Evolutionary conservation across 2,113 vertebrate genomes (phyloP).

Genomic region (Podarcis muralis): DNA sequence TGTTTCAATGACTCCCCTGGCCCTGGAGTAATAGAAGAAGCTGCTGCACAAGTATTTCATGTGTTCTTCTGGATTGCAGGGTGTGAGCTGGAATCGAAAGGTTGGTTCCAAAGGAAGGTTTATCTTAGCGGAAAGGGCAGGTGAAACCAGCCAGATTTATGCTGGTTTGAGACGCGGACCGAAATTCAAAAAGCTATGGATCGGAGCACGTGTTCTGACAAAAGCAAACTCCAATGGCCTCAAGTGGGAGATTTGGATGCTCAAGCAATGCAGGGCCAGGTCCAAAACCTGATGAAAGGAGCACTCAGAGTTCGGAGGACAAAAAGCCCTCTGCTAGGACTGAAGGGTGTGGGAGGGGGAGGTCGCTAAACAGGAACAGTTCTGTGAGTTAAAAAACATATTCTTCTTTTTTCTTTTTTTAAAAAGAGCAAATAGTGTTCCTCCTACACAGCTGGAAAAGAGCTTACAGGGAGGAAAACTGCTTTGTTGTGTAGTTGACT

Average conservation of each 20-base stretch:
- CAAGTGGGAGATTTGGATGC: slow-evolving; percentile 12
- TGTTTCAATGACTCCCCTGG: not conserved
- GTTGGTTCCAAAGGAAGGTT: not conserved
- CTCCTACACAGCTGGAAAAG: not conserved
- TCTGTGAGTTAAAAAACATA: slow-evolving; percentile 17
- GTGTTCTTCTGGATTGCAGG: not conserved
- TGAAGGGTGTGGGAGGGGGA: slow-evolving; percentile 3
- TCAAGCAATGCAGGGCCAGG: slow-evolving; percentile 12
- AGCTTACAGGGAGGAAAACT: not conserved
- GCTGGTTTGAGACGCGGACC: not conserved
- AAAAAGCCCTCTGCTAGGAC: slow-evolving; percentile 8
- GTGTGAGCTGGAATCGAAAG: not conserved
- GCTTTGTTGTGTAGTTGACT: not conserved
- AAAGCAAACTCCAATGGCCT: not conserved
- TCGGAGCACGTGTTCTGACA: not conserved
- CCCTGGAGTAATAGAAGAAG: not conserved
- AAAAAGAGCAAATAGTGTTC: slow-evolving; percentile 13
- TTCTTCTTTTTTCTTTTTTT: not conserved
- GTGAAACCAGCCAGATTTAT: not conserved
- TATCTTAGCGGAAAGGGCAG: not conserved
- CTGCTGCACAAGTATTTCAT: not conserved
- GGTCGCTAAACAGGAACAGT: slow-evolving; percentile 18
- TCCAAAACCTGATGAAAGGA: slow-evolving; percentile 8
- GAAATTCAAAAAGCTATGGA: not conserved
- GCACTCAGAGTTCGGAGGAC: slow-evolving; percentile 2